Base-by-base conservation (phyloP, 53 echinoderm and acorn worm species). In the Zoroaster sp. region DNA sequence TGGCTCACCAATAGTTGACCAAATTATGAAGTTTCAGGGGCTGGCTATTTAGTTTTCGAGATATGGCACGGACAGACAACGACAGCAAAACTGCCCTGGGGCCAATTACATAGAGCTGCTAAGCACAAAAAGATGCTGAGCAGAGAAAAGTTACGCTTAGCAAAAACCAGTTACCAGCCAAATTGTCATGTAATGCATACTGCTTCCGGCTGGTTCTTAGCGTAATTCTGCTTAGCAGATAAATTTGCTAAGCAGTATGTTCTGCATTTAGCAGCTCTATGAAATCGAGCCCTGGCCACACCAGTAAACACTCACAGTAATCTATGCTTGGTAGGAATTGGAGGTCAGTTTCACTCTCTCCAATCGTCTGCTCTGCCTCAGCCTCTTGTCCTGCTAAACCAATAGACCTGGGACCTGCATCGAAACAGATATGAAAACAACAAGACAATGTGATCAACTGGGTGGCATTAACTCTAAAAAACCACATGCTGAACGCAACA, bases 291-390 rank as follows among this genome's bases (percentile, higher is more conserved):
- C 1, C 18, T 20, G 53, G 53, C 18, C 13, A 49, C 18, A 49
- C 2, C 63, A 59, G 30, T 17, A 8, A 35, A 70, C 80, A 95
- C 97, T 94, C 59, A 97, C 97, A 85, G 68, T 91, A 97, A 75
- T 97, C 97, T 34, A 94, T 75, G 73, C 97, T 97, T 25, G 97
- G 97, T 1, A 97, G 87, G 17, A 95, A 89, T 47, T 95, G 92
- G 14, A 97, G 77, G 73, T 95, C 81, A 21, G 35, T 31, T 40
- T 74, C 75, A 1, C 28, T 21, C 4, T 82, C 82, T 31, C 59
- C 40, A 5, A 11, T 35, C 38, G 1, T 23, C 73, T 59, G 78
- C 12, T 38, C 20, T 9, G 10, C 33, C 43, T 35, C 40, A 47
- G 17, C 28, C 28, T 28, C 55, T 23, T 53, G 44, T 15, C 86